A percentile compares a stretch with the other conserved stretches of the same genome.
Evolutionary conservation across 2,888 invertebrate species (phyloP).

Genomic region (Xestoiulus laeticollis): DNA sequence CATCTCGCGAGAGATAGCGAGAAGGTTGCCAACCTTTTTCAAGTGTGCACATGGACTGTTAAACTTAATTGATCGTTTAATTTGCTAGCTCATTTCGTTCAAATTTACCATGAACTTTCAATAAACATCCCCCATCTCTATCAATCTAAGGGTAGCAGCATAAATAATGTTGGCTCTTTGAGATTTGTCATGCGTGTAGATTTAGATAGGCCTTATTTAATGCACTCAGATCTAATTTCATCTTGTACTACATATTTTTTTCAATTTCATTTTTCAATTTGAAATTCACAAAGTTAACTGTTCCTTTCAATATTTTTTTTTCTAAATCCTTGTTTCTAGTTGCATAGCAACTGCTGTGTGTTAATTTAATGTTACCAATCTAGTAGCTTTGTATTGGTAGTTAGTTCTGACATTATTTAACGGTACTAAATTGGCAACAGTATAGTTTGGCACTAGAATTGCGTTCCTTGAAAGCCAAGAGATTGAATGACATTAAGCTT

Average conservation of each 20-base stretch:
- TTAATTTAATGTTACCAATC: background rate
- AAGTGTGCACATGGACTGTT: background rate
- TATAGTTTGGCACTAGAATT: background rate
- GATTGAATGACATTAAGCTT: conserved; percentile 16
- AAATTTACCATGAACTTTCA: background rate
- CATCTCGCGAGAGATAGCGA: background rate
- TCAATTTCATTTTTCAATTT: too few species aligned
- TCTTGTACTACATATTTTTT: too few species aligned
- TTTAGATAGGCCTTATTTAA: too few species aligned
- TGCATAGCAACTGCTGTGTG: too few species aligned
- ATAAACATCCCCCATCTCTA: background rate
- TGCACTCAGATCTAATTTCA: too few species aligned
- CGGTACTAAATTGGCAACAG: background rate
- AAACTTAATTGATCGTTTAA: background rate
- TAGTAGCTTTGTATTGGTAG: background rate
- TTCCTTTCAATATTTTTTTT: too few species aligned
- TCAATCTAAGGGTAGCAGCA: background rate
- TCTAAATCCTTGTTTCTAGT: too few species aligned
- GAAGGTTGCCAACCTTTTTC: conserved; percentile 1
- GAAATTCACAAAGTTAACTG: too few species aligned
- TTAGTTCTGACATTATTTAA: background rate
- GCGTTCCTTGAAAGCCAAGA: background rate
- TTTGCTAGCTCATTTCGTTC: background rate
- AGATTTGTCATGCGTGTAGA: background rate
- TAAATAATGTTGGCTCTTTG: background rate